Conservation (phyloP, 2,797 vertebrate genomes). For the Chloroceryle inda region DNA sequence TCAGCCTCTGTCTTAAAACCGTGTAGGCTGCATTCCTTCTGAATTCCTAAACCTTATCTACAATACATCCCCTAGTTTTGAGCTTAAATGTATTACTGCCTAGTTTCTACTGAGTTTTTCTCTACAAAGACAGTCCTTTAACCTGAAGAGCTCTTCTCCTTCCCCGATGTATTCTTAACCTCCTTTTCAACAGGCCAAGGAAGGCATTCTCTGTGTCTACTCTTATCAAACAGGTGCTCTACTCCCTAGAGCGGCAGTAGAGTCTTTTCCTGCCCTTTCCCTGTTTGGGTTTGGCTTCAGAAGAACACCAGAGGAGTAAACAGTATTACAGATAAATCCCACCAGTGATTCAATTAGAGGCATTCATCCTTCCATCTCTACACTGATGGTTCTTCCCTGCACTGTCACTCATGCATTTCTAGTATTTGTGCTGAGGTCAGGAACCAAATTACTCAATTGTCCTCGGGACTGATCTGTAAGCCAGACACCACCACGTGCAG, state of each 20-base stretch:
- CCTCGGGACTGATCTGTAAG: background rate
- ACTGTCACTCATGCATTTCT: background rate
- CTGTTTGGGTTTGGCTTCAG: background rate
- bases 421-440: background rate
- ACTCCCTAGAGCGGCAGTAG: background rate
- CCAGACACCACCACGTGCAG: accelerated
- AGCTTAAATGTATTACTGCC: background rate
- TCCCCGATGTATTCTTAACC: background rate
- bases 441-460: background rate
- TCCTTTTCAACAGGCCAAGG: background rate
- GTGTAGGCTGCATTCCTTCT: background rate
- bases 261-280: background rate
- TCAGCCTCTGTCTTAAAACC: background rate
- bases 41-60: background rate
- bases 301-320: background rate
- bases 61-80: background rate
- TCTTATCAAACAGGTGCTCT: background rate
- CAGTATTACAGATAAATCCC: background rate
- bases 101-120: background rate
- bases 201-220: background rate
- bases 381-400: background rate
- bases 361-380: background rate
- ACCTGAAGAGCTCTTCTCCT: background rate
- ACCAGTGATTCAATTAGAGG: background rate
- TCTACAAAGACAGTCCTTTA: background rate